A percentile compares a stretch with the other conserved stretches of the same genome.
These are phyloP conservation scores for Melanotaenia trifasciata DNA, from an alignment of 2,797 vertebrate genomes.

Conservation along the genomic window DNA sequence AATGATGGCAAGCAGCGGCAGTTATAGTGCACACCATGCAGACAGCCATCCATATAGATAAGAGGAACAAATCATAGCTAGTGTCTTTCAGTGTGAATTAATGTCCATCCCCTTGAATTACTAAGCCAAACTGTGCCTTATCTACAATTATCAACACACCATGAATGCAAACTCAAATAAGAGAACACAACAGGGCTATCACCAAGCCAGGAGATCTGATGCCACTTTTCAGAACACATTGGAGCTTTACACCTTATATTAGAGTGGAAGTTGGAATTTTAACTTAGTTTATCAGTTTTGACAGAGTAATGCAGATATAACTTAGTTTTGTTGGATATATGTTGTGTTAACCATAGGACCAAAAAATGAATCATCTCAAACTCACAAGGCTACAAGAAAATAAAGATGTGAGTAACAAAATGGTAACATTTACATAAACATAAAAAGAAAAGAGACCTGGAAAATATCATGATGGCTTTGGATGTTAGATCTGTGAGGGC, in stretches of 20 bases:
- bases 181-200: slow-evolving; percentile 37
- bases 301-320: background rate
- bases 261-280: background rate
- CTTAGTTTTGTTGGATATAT: too few species aligned
- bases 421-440: background rate
- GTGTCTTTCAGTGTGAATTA: slow-evolving; percentile 78
- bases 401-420: slow-evolving; percentile 23
- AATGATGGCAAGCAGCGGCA: slow-evolving; percentile 77
- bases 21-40: slow-evolving; percentile 74
- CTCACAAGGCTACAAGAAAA: background rate
- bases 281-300: background rate
- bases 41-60: slow-evolving; percentile 78
- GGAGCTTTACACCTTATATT: slow-evolving; percentile 13
- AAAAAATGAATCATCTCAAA: background rate
- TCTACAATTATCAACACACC: slow-evolving; percentile 75
- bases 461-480: slow-evolving; percentile 39
- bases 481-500: slow-evolving; percentile 41
- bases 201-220: slow-evolving; percentile 41
- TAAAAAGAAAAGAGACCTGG: slow-evolving; percentile 30
- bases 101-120: slow-evolving; percentile 80
- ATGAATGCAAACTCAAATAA: slow-evolving; percentile 53
- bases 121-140: slow-evolving; percentile 70
- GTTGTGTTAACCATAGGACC: background rate
- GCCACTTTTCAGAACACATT: slow-evolving; percentile 13
- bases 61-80: slow-evolving; percentile 76